Conservation (phyloP, 2,797 vertebrate species). For the Nannoperca australis region DNA sequence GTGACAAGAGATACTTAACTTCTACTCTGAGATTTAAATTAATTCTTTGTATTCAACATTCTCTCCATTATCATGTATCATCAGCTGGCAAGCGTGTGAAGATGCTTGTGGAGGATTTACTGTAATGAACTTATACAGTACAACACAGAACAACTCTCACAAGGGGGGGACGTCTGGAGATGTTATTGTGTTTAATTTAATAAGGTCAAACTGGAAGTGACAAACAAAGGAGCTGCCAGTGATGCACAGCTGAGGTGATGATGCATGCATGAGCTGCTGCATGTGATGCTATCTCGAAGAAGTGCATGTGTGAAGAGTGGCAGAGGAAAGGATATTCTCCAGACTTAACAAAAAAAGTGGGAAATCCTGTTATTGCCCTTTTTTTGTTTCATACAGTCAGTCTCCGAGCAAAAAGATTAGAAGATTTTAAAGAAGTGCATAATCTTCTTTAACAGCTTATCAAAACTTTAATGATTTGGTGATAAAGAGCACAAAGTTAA, state of each 20-base stretch:
- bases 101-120: conserved; percentile 76
- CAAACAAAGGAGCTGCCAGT: conserved; percentile 69
- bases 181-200: conserved; percentile 81
- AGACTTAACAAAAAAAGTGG: conserved; percentile 58
- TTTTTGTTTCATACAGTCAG: conserved; percentile 84
- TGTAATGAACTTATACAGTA: conserved; percentile 72
- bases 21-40: conserved; percentile 67
- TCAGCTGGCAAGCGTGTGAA: conserved; percentile 66
- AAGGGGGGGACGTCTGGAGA: conserved; percentile 60
- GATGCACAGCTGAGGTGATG: conserved; percentile 64
- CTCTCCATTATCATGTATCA: conserved; percentile 62
- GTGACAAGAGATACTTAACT: conserved; percentile 56
- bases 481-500: conserved; percentile 92
- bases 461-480: conserved; percentile 91
- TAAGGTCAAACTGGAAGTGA: conserved; percentile 75
- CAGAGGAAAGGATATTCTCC: conserved; percentile 64
- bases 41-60: conserved; percentile 65
- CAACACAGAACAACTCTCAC: conserved; percentile 69
- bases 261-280: conserved; percentile 16
- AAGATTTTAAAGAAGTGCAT: conserved; percentile 87
- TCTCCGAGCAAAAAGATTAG: conserved; percentile 85
- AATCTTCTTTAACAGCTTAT: conserved; percentile 91
- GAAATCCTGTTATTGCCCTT: conserved; percentile 82
- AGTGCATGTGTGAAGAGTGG: conserved; percentile 53
- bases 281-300: conserved; percentile 55